Percentiles rank a stretch among this genome's conserved stretches.
Evolutionary conservation across 2,888 invertebrate species (phyloP).

Genomic region (Drymonia ruficornis): DNA sequence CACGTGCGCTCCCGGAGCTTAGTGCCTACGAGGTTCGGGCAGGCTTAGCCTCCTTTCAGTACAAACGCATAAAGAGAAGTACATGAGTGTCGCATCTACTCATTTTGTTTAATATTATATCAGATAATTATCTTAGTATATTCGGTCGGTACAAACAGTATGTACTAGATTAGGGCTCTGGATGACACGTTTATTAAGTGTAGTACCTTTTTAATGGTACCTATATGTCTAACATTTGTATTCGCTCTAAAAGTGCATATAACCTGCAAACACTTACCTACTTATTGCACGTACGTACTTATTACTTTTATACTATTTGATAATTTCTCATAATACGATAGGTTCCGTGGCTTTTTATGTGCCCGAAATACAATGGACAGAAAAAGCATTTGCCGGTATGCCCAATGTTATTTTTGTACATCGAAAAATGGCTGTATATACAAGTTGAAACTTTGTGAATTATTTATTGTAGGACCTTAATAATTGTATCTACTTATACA

Average conservation of each 20-base stretch:
- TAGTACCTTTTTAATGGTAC: background rate
- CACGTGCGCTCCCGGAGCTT: background rate
- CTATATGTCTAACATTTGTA: background rate
- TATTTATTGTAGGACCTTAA: background rate
- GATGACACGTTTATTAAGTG: slow-evolving; percentile 31
- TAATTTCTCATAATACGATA: slow-evolving; percentile 1
- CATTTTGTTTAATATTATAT: background rate
- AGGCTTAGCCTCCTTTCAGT: too few species aligned
- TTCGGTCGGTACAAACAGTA: slow-evolving; percentile 58
- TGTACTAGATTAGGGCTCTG: slow-evolving; percentile 34
- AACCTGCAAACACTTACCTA: background rate
- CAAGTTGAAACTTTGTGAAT: background rate
- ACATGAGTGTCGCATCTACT: background rate
- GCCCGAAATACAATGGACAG: too few species aligned
- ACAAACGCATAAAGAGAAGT: too few species aligned
- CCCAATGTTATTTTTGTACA: background rate
- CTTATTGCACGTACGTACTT: slow-evolving; percentile 21
- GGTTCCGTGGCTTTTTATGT: background rate
- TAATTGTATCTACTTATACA: background rate
- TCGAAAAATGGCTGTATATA: background rate
- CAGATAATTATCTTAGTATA: slow-evolving; percentile 27
- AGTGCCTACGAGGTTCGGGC: too few species aligned
- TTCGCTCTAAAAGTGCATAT: background rate
- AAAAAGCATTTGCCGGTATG: background rate
- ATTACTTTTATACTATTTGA: slow-evolving; percentile 26